These are phyloP conservation scores for Minunthozetes semirufus DNA, from an alignment of 2,888 invertebrate species.

Conservation along the genomic window DNA sequence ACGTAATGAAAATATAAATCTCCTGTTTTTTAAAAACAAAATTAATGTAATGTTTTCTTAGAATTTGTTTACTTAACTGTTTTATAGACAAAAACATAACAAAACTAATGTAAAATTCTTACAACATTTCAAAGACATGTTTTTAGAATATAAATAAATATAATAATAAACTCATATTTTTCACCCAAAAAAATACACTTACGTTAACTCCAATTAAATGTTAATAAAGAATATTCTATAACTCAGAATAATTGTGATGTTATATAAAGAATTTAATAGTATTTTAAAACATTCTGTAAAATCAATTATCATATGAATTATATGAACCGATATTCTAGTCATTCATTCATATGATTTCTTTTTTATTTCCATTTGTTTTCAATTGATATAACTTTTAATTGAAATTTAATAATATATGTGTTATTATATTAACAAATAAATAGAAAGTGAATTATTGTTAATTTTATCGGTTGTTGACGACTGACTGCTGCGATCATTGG, in stretches of 20 bases:
- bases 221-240: not conserved
- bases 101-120: not conserved
- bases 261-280: not conserved
- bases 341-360: too few species aligned
- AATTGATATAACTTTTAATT: not conserved
- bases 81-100: slow-evolving; percentile 1
- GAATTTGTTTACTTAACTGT: not conserved
- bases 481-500: not conserved
- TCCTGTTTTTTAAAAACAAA: not conserved
- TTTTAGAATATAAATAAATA: not conserved
- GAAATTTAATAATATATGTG: not conserved
- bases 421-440: not conserved
- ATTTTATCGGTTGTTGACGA: not conserved
- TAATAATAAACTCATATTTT: not conserved
- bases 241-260: not conserved
- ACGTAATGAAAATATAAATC: not conserved
- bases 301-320: not conserved
- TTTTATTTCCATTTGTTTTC: too few species aligned
- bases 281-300: not conserved
- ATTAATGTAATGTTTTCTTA: not conserved
- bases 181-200: too few species aligned
- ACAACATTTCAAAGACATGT: not conserved
- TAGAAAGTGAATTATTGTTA: not conserved
- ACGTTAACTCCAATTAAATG: not conserved
- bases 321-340: too few species aligned